A percentile compares a stretch with the other conserved stretches of the same genome.
phyloP scores from a whole-genome alignment of 2,888 invertebrate genomes.

The Drosophila merina region DNA sequence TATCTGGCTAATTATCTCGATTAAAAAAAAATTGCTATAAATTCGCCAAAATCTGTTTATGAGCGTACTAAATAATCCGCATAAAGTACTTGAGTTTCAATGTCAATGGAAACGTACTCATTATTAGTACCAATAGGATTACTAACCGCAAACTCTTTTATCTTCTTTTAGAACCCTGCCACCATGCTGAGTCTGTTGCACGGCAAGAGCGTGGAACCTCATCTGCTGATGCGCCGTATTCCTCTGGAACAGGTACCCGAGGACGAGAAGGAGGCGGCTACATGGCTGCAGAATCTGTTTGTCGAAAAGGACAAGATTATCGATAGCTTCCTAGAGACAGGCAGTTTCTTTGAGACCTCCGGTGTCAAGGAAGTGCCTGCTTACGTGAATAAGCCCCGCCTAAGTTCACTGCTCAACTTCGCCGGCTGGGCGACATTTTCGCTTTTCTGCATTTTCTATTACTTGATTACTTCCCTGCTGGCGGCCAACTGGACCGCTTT shows the following conservation, averaged over 20 bases:
- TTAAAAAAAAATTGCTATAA: conserved; percentile 5
- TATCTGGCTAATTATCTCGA: conserved; percentile 10
- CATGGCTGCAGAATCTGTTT: conserved; percentile 93
- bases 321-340: conserved; percentile 84
- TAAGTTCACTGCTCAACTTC: conserved; percentile 89
- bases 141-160: neutral
- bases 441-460: conserved; percentile 76
- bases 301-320: conserved; percentile 89
- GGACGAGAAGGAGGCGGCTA: conserved; percentile 88
- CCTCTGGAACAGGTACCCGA: conserved; percentile 92
- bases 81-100: neutral
- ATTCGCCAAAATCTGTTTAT: conserved; percentile 9
- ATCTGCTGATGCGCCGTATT: conserved; percentile 92
- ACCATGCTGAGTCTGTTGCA: conserved; percentile 91
- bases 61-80: conserved; percentile 10
- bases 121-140: neutral
- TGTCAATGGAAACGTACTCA: neutral
- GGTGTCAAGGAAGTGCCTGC: conserved; percentile 88
- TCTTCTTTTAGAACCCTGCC: conserved; percentile 86
- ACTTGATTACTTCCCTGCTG: conserved; percentile 73
- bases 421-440: conserved; percentile 86
- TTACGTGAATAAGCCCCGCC: conserved; percentile 86
- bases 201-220: conserved; percentile 89
- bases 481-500: conserved; percentile 85
- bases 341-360: conserved; percentile 91